Conservation (phyloP, 2,797 vertebrate species). For the Phrynocephalus guinanensis region DNA sequence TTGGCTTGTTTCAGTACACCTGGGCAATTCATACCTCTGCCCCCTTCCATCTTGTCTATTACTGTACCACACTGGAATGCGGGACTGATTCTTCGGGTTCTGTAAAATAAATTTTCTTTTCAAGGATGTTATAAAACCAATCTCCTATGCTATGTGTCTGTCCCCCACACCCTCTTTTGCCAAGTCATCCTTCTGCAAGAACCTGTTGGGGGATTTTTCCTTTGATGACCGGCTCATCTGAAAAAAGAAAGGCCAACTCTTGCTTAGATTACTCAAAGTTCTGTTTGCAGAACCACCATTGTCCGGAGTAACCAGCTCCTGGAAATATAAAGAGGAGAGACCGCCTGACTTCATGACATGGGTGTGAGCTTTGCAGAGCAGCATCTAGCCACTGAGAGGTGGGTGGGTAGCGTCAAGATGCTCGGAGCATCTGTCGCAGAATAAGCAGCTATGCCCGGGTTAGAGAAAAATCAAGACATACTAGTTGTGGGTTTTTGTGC, state of each 20-base stretch:
- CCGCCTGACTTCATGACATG: neutral
- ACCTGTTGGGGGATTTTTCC: neutral
- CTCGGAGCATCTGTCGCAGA: too few species aligned
- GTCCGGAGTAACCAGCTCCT: neutral
- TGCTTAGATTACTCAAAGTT: neutral
- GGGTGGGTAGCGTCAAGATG: too few species aligned
- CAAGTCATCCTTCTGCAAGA: too few species aligned
- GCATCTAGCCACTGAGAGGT: neutral
- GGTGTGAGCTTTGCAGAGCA: neutral
- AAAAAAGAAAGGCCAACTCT: too few species aligned
- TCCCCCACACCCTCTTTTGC: neutral
- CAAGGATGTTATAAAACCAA: neutral
- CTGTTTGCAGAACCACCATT: neutral
- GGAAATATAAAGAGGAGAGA: neutral
- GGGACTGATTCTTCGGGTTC: neutral
- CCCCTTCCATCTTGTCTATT: slow-evolving; percentile 10
- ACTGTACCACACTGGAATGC: neutral
- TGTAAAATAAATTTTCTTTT: slow-evolving; percentile 11
- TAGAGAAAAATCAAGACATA: too few species aligned
- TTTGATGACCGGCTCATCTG: neutral
- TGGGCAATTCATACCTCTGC: neutral
- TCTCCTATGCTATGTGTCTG: neutral
- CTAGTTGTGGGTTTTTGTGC: too few species aligned
- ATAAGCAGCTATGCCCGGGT: too few species aligned
- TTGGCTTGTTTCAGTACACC: neutral